Percentiles rank a stretch among this genome's conserved stretches.
Conservation (phyloP, 1,140 invertebrate genomes). For the Cardiocondyla obscurior region DNA sequence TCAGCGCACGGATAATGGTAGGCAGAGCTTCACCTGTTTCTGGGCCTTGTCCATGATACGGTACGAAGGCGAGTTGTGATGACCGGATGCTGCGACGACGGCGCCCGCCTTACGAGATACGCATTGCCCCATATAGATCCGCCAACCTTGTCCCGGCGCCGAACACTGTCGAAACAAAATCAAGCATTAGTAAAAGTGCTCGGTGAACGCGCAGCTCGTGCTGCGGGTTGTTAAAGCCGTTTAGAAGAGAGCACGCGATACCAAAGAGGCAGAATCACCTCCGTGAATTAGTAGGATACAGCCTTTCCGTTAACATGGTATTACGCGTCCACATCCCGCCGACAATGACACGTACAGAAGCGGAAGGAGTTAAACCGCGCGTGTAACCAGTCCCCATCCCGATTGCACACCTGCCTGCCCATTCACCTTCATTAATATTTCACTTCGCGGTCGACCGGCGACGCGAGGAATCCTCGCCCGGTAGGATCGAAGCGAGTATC, state of each 20-base stretch:
- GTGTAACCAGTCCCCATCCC: conserved; percentile 30
- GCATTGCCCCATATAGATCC: conserved; percentile 84
- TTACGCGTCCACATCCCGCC: neutral
- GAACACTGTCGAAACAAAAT: neutral
- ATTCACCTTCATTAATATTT: conserved; percentile 47
- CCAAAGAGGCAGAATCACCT: neutral
- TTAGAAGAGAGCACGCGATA: neutral
- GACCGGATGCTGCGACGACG: conserved; percentile 83
- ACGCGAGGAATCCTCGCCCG: neutral
- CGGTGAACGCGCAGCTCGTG: neutral
- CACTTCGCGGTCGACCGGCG: conserved; percentile 1
- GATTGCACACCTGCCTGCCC: conserved; percentile 35
- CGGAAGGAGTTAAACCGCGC: conserved; percentile 37
- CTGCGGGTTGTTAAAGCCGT: neutral
- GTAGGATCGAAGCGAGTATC: neutral
- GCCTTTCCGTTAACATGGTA: neutral
- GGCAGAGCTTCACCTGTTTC: conserved; percentile 75
- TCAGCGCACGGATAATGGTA: too few relatives aligned
- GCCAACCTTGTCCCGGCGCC: conserved; percentile 76
- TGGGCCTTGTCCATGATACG: conserved; percentile 83
- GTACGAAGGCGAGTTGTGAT: conserved; percentile 81
- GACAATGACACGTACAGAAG: neutral
- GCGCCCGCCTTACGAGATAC: conserved; percentile 84
- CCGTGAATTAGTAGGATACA: neutral
- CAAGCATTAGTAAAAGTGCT: neutral